phyloP scores from a whole-genome alignment of 2,113 vertebrate genomes.

The Hoplias malabaricus region DNA sequence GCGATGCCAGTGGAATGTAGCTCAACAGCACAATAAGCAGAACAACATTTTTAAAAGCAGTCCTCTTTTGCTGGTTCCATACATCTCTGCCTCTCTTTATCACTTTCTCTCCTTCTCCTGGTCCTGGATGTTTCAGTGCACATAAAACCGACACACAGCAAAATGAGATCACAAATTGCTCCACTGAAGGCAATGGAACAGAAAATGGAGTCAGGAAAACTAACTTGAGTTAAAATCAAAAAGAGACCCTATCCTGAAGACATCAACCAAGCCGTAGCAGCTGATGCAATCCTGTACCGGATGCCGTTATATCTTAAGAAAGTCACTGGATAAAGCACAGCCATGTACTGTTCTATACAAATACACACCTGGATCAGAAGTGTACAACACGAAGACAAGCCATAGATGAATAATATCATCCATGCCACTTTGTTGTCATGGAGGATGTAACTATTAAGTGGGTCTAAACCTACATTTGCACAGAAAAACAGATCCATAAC shows the following conservation, averaged over 20 bases:
- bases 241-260: neutral
- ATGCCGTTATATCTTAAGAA: slow-evolving; percentile 26
- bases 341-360: slow-evolving; percentile 27
- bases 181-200: too few relatives aligned
- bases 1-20: neutral
- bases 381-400: neutral
- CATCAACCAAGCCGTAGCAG: neutral
- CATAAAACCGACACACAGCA: neutral
- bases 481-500: neutral
- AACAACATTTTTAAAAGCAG: neutral
- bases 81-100: neutral
- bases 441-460: neutral
- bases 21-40: neutral
- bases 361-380: slow-evolving; percentile 18
- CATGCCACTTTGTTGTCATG: neutral
- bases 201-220: too few relatives aligned
- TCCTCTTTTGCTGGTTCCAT: slow-evolving; percentile 14
- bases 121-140: slow-evolving; percentile 6
- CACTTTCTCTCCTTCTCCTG: neutral
- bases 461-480: neutral
- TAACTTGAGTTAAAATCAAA: too few relatives aligned
- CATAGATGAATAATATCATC: neutral
- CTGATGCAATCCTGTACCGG: neutral
- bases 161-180: neutral
- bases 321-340: slow-evolving; percentile 22